A percentile compares a stretch with the other conserved stretches of the same genome.
These are phyloP conservation scores for Laspeyria flexula DNA, from an alignment of 2,888 invertebrate species.

Conservation along the genomic window DNA sequence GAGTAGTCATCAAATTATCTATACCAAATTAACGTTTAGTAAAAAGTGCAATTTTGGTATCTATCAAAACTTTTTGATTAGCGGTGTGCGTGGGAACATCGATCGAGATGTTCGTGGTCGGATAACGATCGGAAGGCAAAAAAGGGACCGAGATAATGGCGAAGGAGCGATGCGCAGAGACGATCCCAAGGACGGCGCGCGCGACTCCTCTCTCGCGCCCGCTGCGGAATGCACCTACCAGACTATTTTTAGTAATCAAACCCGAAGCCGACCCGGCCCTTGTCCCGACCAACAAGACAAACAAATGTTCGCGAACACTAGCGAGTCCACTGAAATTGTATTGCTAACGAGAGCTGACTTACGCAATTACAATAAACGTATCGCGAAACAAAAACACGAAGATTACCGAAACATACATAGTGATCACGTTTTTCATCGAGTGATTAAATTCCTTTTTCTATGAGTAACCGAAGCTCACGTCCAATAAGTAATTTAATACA, in stretches of 20 bases:
- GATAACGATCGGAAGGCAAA: constrained; percentile 82
- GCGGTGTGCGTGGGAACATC: constrained; percentile 76
- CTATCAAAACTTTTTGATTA: constrained; percentile 70
- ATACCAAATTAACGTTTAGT: constrained; percentile 63
- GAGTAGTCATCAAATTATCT: constrained; percentile 53
- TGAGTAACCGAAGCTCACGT: constrained; percentile 30
- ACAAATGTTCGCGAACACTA: constrained; percentile 63
- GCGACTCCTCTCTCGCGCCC: constrained; percentile 51
- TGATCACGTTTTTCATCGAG: constrained; percentile 26
- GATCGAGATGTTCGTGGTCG: constrained; percentile 78
- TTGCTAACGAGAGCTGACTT: constrained; percentile 52
- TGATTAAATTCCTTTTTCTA: constrained; percentile 30
- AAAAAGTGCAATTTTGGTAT: constrained; percentile 75
- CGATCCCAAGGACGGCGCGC: constrained; percentile 71
- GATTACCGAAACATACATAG: constrained; percentile 21
- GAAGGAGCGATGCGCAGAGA: constrained; percentile 61
- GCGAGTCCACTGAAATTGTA: constrained; percentile 50
- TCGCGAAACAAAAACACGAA: constrained; percentile 26
- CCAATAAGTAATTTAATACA: constrained; percentile 67
- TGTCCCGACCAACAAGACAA: constrained; percentile 52
- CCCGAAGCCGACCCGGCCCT: constrained; percentile 67
- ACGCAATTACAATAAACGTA: constrained; percentile 45
- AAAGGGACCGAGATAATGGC: constrained; percentile 81
- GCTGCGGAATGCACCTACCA: constrained; percentile 68
- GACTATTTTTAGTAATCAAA: constrained; percentile 82